Conservation (phyloP, 2,113 vertebrate genomes). For the Copsychus sechellarum region DNA sequence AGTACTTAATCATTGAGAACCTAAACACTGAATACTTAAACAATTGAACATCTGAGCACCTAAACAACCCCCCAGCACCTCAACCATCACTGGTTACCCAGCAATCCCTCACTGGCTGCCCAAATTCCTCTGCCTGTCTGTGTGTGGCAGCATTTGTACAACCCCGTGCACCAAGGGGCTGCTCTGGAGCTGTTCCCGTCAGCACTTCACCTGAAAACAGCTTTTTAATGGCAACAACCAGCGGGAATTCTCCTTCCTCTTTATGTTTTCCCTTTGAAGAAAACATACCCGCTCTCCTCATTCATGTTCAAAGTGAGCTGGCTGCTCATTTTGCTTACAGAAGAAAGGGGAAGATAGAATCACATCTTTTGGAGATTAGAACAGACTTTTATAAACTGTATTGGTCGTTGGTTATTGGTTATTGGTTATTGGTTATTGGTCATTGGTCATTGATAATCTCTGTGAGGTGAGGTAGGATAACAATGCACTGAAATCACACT, state of each 20-base stretch:
- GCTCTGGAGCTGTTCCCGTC: not conserved
- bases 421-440: too few species aligned
- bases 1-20: not conserved
- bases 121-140: not conserved
- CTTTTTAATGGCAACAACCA: not conserved
- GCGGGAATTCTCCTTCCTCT: not conserved
- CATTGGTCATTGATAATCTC: too few species aligned
- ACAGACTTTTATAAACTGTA: not conserved
- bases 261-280: not conserved
- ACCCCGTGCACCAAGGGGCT: not conserved
- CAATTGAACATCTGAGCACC: not conserved
- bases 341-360: not conserved
- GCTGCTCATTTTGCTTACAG: not conserved
- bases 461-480: too few species aligned
- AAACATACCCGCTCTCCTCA: not conserved
- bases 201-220: not conserved
- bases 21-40: not conserved
- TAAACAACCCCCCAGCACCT: too few species aligned
- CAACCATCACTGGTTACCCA: fast-evolving
- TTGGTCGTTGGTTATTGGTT: too few species aligned
- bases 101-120: not conserved
- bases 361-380: not conserved
- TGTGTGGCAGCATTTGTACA: too few species aligned
- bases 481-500: too few species aligned
- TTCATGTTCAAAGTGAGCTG: not conserved